phyloP scores from a whole-genome alignment of 2,888 invertebrate genomes.

The Eupithecia centaureata region DNA sequence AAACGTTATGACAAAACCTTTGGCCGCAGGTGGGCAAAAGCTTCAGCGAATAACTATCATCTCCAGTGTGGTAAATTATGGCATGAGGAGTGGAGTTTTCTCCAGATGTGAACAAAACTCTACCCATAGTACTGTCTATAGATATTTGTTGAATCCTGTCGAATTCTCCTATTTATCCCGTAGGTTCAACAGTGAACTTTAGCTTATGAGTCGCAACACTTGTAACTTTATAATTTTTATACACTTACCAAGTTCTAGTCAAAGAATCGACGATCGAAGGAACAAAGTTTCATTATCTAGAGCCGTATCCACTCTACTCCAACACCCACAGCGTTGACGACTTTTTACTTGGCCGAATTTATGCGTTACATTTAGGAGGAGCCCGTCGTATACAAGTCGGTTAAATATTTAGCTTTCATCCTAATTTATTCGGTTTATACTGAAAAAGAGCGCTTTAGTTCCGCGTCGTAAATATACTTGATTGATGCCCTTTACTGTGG shows the following conservation, averaged over 20 bases:
- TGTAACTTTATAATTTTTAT: background rate
- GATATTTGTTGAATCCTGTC: background rate
- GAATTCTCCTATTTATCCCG: background rate
- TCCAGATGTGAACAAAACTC: too few species aligned
- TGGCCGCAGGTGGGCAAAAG: background rate
- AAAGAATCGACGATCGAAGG: background rate
- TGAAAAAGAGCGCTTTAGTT: slow-evolving; percentile 66
- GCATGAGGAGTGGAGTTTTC: too few species aligned
- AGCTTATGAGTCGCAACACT: background rate
- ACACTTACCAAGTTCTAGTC: background rate
- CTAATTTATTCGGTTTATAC: slow-evolving; percentile 76
- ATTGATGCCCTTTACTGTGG: slow-evolving; percentile 61
- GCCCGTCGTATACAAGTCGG: slow-evolving; percentile 76
- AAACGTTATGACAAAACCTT: background rate
- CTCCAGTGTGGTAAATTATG: background rate
- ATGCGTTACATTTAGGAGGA: slow-evolving; percentile 80
- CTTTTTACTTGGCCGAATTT: slow-evolving; percentile 78
- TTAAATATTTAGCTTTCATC: slow-evolving; percentile 77
- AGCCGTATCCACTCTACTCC: slow-evolving; percentile 51
- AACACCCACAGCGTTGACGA: slow-evolving; percentile 65
- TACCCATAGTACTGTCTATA: too few species aligned
- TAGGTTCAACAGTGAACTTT: background rate
- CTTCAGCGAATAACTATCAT: background rate
- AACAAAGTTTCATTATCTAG: background rate
- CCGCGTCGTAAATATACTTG: slow-evolving; percentile 66